Evolutionary conservation across 2,797 vertebrate species (phyloP).

Genomic region (Sebastes melanostomus): DNA sequence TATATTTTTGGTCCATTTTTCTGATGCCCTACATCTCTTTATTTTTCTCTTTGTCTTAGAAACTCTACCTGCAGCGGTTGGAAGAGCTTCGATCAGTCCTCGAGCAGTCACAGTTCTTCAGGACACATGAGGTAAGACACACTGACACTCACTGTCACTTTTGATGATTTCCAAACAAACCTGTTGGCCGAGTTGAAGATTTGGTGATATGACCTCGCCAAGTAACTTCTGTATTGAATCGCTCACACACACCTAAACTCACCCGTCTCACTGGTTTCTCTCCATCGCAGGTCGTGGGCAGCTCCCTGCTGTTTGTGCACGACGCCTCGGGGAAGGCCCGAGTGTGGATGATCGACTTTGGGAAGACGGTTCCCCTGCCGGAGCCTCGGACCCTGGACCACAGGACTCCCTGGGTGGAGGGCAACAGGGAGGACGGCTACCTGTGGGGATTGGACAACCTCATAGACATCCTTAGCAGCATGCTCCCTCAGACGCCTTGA

Average conservation of each 20-base stretch:
- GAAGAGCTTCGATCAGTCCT: slow-evolving; percentile 83
- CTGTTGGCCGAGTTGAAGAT: not conserved
- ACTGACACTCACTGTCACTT: not conserved
- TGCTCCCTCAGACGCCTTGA: slow-evolving; percentile 68
- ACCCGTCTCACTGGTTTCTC: slow-evolving; percentile 20
- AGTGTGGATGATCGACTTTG: slow-evolving; percentile 97
- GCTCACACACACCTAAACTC: not conserved
- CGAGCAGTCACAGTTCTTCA: slow-evolving; percentile 88
- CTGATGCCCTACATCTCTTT: not conserved
- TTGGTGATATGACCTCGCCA: not conserved
- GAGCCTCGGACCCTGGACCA: slow-evolving; percentile 83
- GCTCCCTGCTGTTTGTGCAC: slow-evolving; percentile 92
- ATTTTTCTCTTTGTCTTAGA: slow-evolving; percentile 65
- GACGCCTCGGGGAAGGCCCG: slow-evolving; percentile 85
- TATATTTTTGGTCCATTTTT: not conserved
- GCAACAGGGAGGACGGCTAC: slow-evolving; percentile 92
- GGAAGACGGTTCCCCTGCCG: slow-evolving; percentile 87
- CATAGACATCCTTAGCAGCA: slow-evolving; percentile 78
- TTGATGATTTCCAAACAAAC: slow-evolving; percentile 15
- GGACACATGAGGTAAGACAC: slow-evolving; percentile 86
- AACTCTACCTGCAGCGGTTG: slow-evolving; percentile 80
- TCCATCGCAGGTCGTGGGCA: slow-evolving; percentile 87
- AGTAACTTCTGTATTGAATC: not conserved
- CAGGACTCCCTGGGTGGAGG: slow-evolving; percentile 87
- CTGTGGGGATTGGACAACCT: slow-evolving; percentile 92